These are phyloP conservation scores for Daboia siamensis DNA, from an alignment of 2,113 vertebrate genomes.

Conservation along the genomic window DNA sequence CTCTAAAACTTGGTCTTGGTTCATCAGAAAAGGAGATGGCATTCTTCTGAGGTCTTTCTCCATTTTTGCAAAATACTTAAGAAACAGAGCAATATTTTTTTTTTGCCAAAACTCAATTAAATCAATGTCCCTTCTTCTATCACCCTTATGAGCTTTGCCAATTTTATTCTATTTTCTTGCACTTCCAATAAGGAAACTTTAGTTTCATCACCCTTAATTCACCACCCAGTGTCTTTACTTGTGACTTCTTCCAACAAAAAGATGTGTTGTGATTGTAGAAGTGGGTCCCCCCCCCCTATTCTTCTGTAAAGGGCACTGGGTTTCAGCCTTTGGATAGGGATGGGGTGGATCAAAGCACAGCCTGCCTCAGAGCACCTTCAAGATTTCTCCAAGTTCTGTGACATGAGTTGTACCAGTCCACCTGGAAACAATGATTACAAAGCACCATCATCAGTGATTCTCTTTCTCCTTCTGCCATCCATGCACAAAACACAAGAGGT, in stretches of 20 bases:
- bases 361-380: background rate
- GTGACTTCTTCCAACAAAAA: background rate
- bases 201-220: background rate
- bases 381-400: background rate
- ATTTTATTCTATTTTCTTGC: background rate
- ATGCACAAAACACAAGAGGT: slow-evolving; percentile 25
- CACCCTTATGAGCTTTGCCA: background rate
- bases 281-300: background rate
- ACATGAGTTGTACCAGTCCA: background rate
- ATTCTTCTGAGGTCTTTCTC: background rate
- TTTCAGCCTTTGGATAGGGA: background rate
- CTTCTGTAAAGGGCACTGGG: background rate
- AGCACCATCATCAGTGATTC: background rate
- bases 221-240: background rate
- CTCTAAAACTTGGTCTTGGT: background rate
- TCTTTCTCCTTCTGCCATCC: slow-evolving; percentile 17
- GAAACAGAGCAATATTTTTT: background rate
- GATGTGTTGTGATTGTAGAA: background rate
- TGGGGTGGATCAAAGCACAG: background rate
- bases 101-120: background rate
- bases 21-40: background rate
- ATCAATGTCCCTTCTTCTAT: background rate
- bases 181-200: background rate
- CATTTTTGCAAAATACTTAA: background rate
- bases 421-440: slow-evolving; percentile 16